Base-by-base conservation (phyloP, 2,888 invertebrate genomes). In the Cyclophora punctaria region DNA sequence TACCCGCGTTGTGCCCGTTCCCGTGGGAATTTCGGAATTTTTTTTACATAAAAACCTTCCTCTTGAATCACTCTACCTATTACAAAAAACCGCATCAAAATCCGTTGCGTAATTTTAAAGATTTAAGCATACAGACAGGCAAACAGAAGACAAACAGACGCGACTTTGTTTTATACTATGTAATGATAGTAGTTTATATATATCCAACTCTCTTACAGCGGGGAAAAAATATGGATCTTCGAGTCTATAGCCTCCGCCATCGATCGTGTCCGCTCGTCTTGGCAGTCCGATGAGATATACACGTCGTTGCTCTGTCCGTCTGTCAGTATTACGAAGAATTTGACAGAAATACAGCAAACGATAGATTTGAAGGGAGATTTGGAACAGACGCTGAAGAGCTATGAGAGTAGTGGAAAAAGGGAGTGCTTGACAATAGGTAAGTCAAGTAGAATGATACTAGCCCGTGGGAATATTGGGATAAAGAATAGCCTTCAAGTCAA, bases 181-280 rank as follows among this genome's bases (percentile, higher is more conserved):
- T n/a, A n/a, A n/a, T n/a, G n/a, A n/a, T n/a, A 20, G 20, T 20
- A 5, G 46, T 43, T 4, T 45, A 47, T 34, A 7, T 20, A 35
- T 34, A 20, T 40, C 33, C 41, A 3, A 45, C 44, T 51, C 48
- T 45, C 41, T 67, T 64, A 3, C 69, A 87, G 87, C 20, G 85
- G 86, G 3, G 78, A 83, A 49, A 81, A 83, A 51, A 72, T 85
- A 3, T 87, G 86, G 86, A 71, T 71, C 47, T 81, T 77, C 41
- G 80, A 85, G 49, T 76, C 75, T 0, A 35, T 84, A 0, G 61
- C 71, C 43, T 61, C 76, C 0, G 66, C 70, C 0, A 41, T 72
- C 0, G 50, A 55, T 0, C 68, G 69, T 0, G 49, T 82, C 0
- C 56, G 66, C 20, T 35, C 57, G 0, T 52, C 51, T 5, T 79